These are phyloP conservation scores for Tapera naevia DNA, from an alignment of 2,797 vertebrate species.

Conservation along the genomic window DNA sequence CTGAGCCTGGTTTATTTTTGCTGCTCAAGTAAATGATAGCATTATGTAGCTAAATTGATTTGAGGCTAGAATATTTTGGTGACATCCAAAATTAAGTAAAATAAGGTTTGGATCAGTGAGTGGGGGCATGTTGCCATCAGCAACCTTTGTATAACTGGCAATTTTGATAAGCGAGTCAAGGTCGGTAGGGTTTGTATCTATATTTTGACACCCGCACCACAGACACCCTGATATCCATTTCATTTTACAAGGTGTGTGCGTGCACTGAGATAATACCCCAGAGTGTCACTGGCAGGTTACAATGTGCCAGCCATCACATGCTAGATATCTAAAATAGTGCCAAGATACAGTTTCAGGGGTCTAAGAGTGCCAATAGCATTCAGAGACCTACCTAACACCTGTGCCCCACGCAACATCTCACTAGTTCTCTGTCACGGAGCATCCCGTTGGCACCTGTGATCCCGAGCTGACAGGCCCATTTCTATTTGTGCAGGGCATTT, in stretches of 20 bases:
- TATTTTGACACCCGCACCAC: not conserved
- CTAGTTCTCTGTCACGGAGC: not conserved
- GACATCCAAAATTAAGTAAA: not conserved
- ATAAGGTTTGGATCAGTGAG: not conserved
- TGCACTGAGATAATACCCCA: not conserved
- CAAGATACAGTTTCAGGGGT: not conserved
- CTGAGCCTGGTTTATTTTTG: not conserved
- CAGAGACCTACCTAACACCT: not conserved
- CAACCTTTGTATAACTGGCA: not conserved
- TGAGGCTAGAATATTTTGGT: not conserved
- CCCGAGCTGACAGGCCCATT: not conserved
- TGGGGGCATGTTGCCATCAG: not conserved
- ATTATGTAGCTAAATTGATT: not conserved
- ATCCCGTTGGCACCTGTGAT: not conserved
- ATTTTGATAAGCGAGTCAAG: not conserved
- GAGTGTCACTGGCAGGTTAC: constrained; percentile 4
- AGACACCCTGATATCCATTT: constrained; percentile 25
- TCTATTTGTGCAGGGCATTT: not conserved
- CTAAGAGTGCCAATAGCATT: not conserved
- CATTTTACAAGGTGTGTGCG: not conserved
- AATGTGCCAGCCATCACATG: not conserved
- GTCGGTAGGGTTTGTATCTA: not conserved
- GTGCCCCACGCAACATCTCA: not conserved
- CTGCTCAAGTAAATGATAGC: not conserved
- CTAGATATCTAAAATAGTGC: not conserved